Conservation (phyloP, 2,113 vertebrate genomes). For the Acinonyx jubatus region DNA sequence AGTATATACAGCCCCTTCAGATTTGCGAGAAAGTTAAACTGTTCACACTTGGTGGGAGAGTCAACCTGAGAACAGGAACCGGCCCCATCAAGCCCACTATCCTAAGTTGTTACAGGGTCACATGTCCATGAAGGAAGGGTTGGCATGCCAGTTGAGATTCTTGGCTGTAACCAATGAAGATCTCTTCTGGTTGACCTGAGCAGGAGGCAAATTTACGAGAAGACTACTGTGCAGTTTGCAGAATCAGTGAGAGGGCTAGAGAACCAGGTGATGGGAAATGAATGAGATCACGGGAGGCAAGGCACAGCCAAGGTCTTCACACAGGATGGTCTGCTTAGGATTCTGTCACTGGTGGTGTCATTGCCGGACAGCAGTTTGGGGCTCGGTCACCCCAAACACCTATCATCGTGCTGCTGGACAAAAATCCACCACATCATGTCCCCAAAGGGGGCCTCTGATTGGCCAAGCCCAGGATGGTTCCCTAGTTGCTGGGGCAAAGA, state of each 20-base stretch:
- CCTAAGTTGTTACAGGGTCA: not conserved
- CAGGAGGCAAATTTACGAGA: not conserved
- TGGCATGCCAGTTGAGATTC: not conserved
- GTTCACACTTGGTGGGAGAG: not conserved
- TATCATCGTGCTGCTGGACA: accelerated
- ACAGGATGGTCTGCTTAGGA: not conserved
- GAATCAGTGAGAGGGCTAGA: not conserved
- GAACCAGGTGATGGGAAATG: not conserved
- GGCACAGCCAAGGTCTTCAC: not conserved
- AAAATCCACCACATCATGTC: not conserved
- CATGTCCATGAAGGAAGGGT: not conserved
- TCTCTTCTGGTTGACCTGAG: not conserved
- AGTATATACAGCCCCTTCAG: not conserved
- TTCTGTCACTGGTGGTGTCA: not conserved
- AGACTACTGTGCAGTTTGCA: not conserved
- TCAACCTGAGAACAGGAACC: not conserved
- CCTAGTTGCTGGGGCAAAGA: not conserved
- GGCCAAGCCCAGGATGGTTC: not conserved
- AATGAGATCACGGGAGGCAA: not conserved
- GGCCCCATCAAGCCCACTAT: not conserved
- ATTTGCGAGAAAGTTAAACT: not conserved
- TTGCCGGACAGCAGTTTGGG: too few relatives aligned
- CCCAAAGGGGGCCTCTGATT: too few relatives aligned
- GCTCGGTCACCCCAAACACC: not conserved
- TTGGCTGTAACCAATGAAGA: not conserved